These are phyloP conservation scores for Boulengeromyrus knoepffleri DNA, from an alignment of 2,113 vertebrate genomes.

Conservation along the genomic window DNA sequence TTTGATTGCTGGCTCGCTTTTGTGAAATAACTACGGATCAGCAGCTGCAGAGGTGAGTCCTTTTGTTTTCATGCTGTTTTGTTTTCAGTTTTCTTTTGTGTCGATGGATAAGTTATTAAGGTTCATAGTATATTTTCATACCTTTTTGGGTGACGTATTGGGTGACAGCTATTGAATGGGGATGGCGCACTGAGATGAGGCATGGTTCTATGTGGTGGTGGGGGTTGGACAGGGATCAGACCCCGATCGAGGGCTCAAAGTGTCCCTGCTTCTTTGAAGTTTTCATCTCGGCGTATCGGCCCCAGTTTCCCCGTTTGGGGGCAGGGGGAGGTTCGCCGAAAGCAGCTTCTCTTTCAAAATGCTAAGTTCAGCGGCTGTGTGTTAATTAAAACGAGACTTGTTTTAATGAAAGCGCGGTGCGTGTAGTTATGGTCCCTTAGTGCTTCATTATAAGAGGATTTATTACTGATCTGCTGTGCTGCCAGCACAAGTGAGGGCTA, in stretches of 20 bases:
- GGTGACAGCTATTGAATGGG: background rate
- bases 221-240: background rate
- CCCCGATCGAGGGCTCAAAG: background rate
- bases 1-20: background rate
- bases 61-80: background rate
- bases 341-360: background rate
- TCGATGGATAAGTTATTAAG: background rate
- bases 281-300: background rate
- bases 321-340: background rate
- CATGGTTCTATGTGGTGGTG: background rate
- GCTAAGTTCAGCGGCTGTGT: background rate
- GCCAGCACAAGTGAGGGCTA: background rate
- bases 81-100: background rate
- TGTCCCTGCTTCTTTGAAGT: constrained; percentile 10
- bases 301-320: background rate
- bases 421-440: constrained; percentile 10
- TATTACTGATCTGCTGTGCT: constrained; percentile 12
- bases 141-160: background rate
- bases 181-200: background rate
- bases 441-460: constrained; percentile 16
- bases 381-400: background rate
- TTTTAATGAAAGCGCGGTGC: constrained; percentile 13
- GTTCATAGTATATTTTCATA: background rate
- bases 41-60: background rate
- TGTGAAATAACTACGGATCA: background rate